A percentile compares a stretch with the other conserved stretches of the same genome.
phyloP scores from a whole-genome alignment of 2,113 vertebrate species.

The Poeciliopsis turrubarensis region DNA sequence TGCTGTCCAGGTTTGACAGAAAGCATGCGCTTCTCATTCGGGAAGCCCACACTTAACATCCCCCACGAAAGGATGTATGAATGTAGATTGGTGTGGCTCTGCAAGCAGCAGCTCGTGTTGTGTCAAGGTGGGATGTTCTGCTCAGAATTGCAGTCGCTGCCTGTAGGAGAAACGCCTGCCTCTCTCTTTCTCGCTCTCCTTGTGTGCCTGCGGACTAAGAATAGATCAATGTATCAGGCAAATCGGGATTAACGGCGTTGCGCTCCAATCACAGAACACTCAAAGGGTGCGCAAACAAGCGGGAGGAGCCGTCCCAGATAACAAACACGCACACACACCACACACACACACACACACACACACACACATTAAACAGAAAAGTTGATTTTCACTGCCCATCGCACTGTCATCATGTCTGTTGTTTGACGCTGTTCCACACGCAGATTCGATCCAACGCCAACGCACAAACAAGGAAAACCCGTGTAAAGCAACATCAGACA shows the following conservation, averaged over 20 bases:
- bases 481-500: constrained; percentile 40
- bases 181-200: constrained; percentile 12
- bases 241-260: constrained; percentile 76
- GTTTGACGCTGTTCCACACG: constrained; percentile 26
- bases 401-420: constrained; percentile 31
- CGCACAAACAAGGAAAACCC: constrained; percentile 46
- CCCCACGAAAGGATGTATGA: constrained; percentile 3
- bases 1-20: constrained; percentile 35
- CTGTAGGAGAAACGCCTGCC: constrained; percentile 59
- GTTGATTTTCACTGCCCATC: constrained; percentile 58
- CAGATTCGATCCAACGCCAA: constrained; percentile 52
- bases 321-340: background rate
- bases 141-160: constrained; percentile 53
- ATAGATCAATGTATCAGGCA: constrained; percentile 80
- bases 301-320: background rate
- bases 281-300: constrained; percentile 2
- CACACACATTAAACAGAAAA: constrained; percentile 41
- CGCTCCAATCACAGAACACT: constrained; percentile 61
- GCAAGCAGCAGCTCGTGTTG: constrained; percentile 24
- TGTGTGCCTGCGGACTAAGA: constrained; percentile 71
- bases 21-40: constrained; percentile 41
- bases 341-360: background rate
- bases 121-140: constrained; percentile 58
- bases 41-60: constrained; percentile 15
- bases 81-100: constrained; percentile 38